A percentile compares a stretch with the other conserved stretches of the same genome.
phyloP scores from a whole-genome alignment of 2,888 invertebrate genomes.

The Didymodactylos carnosus region DNA sequence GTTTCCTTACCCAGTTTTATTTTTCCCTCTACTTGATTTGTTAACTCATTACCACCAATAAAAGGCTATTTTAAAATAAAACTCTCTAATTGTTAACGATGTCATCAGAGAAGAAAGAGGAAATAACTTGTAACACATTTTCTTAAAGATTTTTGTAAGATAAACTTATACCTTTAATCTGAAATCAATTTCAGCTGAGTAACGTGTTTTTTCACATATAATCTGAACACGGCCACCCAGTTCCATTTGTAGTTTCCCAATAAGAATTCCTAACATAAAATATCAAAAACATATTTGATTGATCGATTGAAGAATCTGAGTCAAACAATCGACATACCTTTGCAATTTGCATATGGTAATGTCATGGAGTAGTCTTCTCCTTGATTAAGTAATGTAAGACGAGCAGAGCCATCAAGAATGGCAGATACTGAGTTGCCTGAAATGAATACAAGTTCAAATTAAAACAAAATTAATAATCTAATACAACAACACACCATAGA shows the following conservation, averaged over 20 bases:
- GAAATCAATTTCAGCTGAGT: slow-evolving; percentile 72
- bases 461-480: background rate
- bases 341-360: slow-evolving; percentile 84
- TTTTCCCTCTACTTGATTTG: slow-evolving; percentile 61
- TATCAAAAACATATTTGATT: background rate
- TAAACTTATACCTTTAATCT: slow-evolving; percentile 44
- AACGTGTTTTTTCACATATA: slow-evolving; percentile 69
- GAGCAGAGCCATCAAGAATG: slow-evolving; percentile 66
- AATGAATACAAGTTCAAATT: background rate
- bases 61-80: slow-evolving; percentile 47
- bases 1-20: slow-evolving; percentile 71
- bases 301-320: background rate
- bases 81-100: too few relatives aligned
- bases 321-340: slow-evolving; percentile 56
- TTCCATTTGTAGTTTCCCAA: slow-evolving; percentile 83
- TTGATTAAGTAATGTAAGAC: slow-evolving; percentile 58
- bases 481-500: slow-evolving; percentile 44
- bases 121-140: too few relatives aligned
- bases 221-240: slow-evolving; percentile 71
- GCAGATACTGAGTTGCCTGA: slow-evolving; percentile 68
- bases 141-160: background rate
- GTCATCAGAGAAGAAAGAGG: too few relatives aligned
- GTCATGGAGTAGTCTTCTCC: slow-evolving; percentile 73
- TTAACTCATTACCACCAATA: slow-evolving; percentile 61
- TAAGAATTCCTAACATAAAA: slow-evolving; percentile 40